Conservation (phyloP, 2,113 vertebrate genomes). For the Silurus glanis region DNA sequence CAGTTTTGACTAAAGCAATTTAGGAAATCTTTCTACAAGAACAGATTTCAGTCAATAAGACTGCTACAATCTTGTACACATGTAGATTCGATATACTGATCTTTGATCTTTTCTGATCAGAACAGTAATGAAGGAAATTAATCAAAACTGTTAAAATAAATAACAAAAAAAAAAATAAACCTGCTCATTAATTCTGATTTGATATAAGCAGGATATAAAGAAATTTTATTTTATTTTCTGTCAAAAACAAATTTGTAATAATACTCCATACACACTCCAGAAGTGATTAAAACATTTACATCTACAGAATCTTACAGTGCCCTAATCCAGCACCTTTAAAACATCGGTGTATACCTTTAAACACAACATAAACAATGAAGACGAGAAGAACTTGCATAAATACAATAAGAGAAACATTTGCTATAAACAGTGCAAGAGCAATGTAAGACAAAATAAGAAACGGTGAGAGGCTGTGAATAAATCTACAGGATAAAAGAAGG, state of each 20-base stretch:
- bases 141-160: neutral
- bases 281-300: neutral
- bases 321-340: neutral
- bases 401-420: neutral
- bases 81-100: neutral
- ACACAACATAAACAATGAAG: neutral
- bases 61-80: neutral
- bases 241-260: neutral
- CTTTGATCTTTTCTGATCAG: neutral
- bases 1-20: neutral
- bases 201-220: neutral
- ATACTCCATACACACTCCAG: neutral
- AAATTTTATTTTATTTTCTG: neutral
- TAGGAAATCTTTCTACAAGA: neutral
- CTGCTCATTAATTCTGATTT: neutral
- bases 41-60: neutral
- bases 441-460: neutral
- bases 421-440: neutral
- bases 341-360: neutral
- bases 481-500: slow-evolving; percentile 29
- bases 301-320: neutral
- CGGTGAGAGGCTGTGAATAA: slow-evolving; percentile 17
- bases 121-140: neutral
- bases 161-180: neutral
- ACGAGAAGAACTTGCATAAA: neutral